Evolutionary conservation across 2,797 vertebrate species (phyloP), one percentile per base, ranked within the genome.

Genomic region (Emydoidea blandingii): DNA sequence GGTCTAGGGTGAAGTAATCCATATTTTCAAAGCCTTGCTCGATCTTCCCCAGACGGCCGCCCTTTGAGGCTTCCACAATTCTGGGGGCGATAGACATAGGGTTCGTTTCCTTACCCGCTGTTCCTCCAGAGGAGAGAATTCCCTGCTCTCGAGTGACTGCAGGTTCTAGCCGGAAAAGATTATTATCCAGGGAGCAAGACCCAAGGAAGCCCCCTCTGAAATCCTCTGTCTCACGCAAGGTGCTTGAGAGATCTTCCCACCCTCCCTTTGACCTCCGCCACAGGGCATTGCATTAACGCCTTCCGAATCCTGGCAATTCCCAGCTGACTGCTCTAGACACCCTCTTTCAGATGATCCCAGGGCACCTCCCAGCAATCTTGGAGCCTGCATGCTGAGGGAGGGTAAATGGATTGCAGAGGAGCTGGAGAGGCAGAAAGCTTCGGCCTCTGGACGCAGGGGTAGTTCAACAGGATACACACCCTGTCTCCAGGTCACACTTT

Each of bases 21-120:
- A 99, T 99, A 97, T 97, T 99, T 97, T 99, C 99, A 12, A 99
- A 99, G 88, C 99, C 99, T 0, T 98, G 98, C 92, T 99, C 99
- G 1, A 98, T 99, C 92, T 99, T 98, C 85, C 98, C 98, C 92
- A 99, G 96, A 41, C 96, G 97, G 34, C 97, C 98, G 0, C 97
- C 98, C 76, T 98, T 98, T 85, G 98, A 98, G 4, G 98, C 98
- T 50, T 99, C 98, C 96, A 98, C 98, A 0, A 98, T 98, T 85
- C 98, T 99, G 95, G 23, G 21, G 16, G 25, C 44, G 72, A 59
- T 16, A 92, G 54, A 81, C 52, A n/a, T 29, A 0, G 15, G 41
- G 1, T 1, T 0, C 25, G 44, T 49, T 50, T 85, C 72, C 78
- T 47, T 53, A 47, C 47, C 59, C 29, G 2, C n/a, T 59, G 19